A percentile compares a stretch with the other conserved stretches of the same genome.
Conservation (phyloP, 64 coral and sea anemone species). For the Porites lutea region DNA sequence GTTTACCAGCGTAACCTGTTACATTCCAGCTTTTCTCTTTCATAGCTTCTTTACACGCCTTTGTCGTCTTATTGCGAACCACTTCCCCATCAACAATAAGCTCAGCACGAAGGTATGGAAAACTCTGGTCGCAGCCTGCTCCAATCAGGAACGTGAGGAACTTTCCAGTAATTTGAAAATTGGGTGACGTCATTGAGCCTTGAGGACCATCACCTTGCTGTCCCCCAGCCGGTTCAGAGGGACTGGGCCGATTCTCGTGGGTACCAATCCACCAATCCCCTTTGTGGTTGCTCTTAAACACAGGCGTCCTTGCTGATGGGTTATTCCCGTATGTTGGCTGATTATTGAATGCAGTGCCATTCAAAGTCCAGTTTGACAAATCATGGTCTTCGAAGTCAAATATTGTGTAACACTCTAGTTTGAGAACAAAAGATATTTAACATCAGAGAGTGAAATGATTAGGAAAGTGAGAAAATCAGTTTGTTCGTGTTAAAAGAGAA, state of each 20-base stretch:
- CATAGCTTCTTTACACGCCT: neutral
- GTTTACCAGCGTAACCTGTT: neutral
- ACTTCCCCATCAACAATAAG: constrained; percentile 11
- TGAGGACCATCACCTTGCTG: neutral
- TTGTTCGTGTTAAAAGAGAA: too few species aligned
- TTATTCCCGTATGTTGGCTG: too few species aligned
- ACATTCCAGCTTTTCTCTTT: neutral
- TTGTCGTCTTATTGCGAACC: neutral
- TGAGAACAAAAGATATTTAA: neutral
- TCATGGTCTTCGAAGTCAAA: constrained; percentile 27
- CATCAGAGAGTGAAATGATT: too few species aligned
- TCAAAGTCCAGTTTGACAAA: neutral
- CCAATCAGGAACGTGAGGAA: constrained; percentile 21
- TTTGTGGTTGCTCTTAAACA: neutral
- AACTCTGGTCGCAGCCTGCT: neutral
- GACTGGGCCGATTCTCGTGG: constrained; percentile 21
- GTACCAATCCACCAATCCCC: constrained; percentile 43
- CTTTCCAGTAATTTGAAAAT: neutral
- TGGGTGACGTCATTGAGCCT: constrained; percentile 28
- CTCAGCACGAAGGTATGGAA: neutral
- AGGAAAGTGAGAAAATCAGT: too few species aligned
- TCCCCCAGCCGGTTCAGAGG: constrained; percentile 5
- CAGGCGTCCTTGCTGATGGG: neutral
- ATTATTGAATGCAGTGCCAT: constrained; percentile 5
- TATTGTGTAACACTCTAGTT: neutral